These are phyloP conservation scores for Daktulosphaira vitifoliae DNA, from an alignment of 1,140 invertebrate genomes.

Conservation along the genomic window DNA sequence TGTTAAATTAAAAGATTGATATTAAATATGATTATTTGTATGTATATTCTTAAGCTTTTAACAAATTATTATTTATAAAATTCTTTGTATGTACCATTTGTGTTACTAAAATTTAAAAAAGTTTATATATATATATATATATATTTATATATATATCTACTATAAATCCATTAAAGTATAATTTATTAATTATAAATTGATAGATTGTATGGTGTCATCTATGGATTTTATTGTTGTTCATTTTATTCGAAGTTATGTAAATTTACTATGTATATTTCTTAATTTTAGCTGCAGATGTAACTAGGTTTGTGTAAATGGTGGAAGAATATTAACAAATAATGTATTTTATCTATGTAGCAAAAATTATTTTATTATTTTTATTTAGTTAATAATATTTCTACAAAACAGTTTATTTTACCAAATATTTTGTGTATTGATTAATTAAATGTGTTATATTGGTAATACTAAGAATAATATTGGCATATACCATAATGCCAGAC, in stretches of 20 bases:
- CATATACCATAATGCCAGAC: too few species aligned
- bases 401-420: too few species aligned
- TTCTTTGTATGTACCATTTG: not conserved
- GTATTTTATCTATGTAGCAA: constrained; percentile 18
- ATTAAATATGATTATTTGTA: not conserved
- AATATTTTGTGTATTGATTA: too few species aligned
- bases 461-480: too few species aligned
- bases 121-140: too few species aligned
- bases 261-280: constrained; percentile 27
- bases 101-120: too few species aligned
- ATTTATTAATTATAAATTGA: not conserved
- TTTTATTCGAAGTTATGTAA: constrained; percentile 19
- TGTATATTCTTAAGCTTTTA: not conserved
- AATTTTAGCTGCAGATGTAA: constrained; percentile 25
- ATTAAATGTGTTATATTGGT: too few species aligned
- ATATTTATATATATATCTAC: constrained; percentile 2
- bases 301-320: constrained; percentile 32
- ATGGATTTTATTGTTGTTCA: constrained; percentile 18
- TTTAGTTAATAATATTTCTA: too few species aligned
- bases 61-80: constrained; percentile 6
- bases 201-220: constrained; percentile 10
- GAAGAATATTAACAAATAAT: constrained; percentile 21
- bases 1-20: too few species aligned
- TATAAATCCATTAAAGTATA: constrained; percentile 5
- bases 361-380: too few species aligned